Conservation (phyloP, 2,888 invertebrate genomes). For the Neocrepidodera transversa region DNA sequence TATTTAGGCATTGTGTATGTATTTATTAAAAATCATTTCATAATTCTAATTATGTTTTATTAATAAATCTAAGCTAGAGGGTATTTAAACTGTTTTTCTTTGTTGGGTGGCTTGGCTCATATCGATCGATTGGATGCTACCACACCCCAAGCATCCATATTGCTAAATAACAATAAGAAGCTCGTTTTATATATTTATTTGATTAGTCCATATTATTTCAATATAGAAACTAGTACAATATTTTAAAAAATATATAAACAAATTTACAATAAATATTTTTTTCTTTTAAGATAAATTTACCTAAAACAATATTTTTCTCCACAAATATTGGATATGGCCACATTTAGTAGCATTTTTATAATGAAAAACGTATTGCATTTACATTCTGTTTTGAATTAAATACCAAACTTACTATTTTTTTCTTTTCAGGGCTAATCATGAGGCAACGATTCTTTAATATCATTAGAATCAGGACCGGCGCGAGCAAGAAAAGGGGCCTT, state of each 20-base stretch:
- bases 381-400: no score
- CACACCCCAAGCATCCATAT: slow-evolving; percentile 26
- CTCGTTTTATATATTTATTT: slow-evolving; percentile 1
- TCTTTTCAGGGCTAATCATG: slow-evolving; percentile 54
- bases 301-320: no score
- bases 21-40: slow-evolving; percentile 46
- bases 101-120: slow-evolving; percentile 28
- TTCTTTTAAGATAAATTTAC: no score
- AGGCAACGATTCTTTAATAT: slow-evolving; percentile 42
- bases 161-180: background rate
- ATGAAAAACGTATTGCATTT: no score
- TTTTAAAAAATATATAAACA: background rate
- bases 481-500: slow-evolving; percentile 40
- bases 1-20: slow-evolving; percentile 36
- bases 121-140: slow-evolving; percentile 15
- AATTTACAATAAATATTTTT: no score
- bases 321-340: no score
- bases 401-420: no score
- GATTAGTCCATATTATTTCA: background rate
- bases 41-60: slow-evolving; percentile 38
- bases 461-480: slow-evolving; percentile 37
- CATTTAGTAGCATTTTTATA: no score
- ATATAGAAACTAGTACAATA: background rate
- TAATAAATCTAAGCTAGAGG: slow-evolving; percentile 9
- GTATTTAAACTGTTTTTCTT: slow-evolving; percentile 17